Percentiles rank a stretch among this genome's conserved stretches.
Evolutionary conservation across 1,140 invertebrate species (phyloP).

Genomic region (Streblospio benedicti): DNA sequence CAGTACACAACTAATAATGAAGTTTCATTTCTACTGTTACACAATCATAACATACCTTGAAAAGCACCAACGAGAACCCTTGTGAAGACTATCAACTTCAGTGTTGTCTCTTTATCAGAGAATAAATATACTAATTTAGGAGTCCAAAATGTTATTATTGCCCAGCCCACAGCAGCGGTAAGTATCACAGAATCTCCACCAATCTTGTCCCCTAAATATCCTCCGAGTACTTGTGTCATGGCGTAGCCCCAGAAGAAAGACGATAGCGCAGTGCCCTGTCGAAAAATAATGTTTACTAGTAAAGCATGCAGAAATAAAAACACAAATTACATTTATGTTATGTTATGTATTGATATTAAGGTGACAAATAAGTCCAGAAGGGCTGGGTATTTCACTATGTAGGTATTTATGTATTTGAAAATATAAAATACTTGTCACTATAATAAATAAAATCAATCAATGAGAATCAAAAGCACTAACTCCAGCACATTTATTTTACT

Average conservation of each 20-base stretch:
- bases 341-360: too few relatives aligned
- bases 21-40: too few relatives aligned
- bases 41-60: constrained; percentile 50
- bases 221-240: constrained; percentile 61
- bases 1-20: too few relatives aligned
- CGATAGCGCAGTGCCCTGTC: constrained; percentile 58
- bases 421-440: too few relatives aligned
- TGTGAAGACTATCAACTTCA: constrained; percentile 55
- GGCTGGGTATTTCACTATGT: too few relatives aligned
- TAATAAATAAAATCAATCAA: too few relatives aligned
- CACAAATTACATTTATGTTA: too few relatives aligned
- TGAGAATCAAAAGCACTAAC: too few relatives aligned
- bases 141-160: constrained; percentile 58
- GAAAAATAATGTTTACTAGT: neutral
- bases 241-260: constrained; percentile 72
- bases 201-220: constrained; percentile 60
- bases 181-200: constrained; percentile 62
- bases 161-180: constrained; percentile 59
- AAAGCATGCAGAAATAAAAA: too few relatives aligned
- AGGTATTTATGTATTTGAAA: too few relatives aligned
- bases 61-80: constrained; percentile 60
- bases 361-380: too few relatives aligned
- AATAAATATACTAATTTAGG: constrained; percentile 58
- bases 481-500: too few relatives aligned
- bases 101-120: constrained; percentile 51